phyloP scores from a whole-genome alignment of 2,113 vertebrate genomes.

The Struthio camelus region DNA sequence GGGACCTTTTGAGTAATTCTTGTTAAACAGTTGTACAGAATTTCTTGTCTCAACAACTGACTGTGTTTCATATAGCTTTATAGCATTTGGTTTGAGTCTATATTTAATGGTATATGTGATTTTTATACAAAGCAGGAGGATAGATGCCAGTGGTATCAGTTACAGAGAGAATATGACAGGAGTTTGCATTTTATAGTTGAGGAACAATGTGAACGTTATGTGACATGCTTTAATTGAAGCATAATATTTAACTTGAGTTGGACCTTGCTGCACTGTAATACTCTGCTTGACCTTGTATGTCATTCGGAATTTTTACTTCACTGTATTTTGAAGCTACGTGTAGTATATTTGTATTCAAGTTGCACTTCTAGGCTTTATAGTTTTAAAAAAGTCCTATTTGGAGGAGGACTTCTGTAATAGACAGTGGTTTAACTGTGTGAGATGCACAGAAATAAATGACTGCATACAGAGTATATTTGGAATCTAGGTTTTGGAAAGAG shows the following conservation, averaged over 20 bases:
- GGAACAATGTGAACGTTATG: neutral
- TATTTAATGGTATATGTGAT: neutral
- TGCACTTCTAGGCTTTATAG: neutral
- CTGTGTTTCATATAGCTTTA: neutral
- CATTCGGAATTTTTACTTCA: neutral
- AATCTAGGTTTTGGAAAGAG: neutral
- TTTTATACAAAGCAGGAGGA: neutral
- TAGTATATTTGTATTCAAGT: neutral
- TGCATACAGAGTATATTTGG: neutral
- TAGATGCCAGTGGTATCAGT: neutral
- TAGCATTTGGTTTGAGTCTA: neutral
- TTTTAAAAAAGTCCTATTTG: neutral
- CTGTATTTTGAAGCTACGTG: neutral
- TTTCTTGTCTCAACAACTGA: fast-evolving
- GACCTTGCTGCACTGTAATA: neutral
- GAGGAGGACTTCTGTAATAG: neutral
- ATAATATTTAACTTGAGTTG: neutral
- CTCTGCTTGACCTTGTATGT: neutral
- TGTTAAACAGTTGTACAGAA: neutral
- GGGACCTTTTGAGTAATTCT: neutral
- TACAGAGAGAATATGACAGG: neutral
- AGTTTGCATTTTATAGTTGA: neutral
- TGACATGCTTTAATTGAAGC: neutral
- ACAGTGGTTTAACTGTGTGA: neutral
- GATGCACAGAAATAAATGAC: too few species aligned